Conservation (phyloP, 2,113 vertebrate species). For the Crocuta crocuta region DNA sequence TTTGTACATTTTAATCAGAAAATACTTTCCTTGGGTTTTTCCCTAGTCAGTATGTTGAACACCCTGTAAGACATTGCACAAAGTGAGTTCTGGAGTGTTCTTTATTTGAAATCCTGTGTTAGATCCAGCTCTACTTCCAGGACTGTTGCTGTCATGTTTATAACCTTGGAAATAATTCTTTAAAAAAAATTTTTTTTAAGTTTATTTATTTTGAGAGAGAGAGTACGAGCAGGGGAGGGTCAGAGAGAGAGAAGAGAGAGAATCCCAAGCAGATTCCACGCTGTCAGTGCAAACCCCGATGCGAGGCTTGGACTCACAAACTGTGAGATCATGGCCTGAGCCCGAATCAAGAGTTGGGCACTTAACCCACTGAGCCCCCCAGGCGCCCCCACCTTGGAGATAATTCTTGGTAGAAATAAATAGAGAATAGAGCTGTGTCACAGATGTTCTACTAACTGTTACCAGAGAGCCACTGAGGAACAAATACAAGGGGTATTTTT, state of each 20-base stretch:
- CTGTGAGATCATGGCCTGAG: too few relatives aligned
- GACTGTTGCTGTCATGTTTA: background rate
- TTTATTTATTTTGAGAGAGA: too few relatives aligned
- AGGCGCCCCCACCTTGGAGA: background rate
- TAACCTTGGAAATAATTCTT: conserved; percentile 9
- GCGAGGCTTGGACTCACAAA: too few relatives aligned
- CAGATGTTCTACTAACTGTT: background rate
- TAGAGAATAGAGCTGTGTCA: background rate
- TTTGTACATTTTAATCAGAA: conserved; percentile 18
- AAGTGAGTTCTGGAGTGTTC: background rate
- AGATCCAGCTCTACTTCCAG: background rate
- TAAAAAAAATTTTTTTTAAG: too few relatives aligned
- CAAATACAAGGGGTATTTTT: background rate
- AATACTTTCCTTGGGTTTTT: background rate
- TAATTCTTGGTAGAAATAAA: background rate
- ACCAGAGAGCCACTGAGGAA: background rate
- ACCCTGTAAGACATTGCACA: background rate
- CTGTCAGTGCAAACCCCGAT: too few relatives aligned
- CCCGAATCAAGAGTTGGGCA: too few relatives aligned
- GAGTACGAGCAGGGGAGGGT: too few relatives aligned
- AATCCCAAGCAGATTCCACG: too few relatives aligned
- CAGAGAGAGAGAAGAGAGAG: too few relatives aligned
- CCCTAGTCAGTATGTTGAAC: background rate
- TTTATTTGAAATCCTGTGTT: background rate
- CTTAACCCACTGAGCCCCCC: too few relatives aligned